Percentiles rank a stretch among this genome's conserved stretches.
Conservation (phyloP, 2,888 invertebrate species). For the Oegoconia quadripuncta region DNA sequence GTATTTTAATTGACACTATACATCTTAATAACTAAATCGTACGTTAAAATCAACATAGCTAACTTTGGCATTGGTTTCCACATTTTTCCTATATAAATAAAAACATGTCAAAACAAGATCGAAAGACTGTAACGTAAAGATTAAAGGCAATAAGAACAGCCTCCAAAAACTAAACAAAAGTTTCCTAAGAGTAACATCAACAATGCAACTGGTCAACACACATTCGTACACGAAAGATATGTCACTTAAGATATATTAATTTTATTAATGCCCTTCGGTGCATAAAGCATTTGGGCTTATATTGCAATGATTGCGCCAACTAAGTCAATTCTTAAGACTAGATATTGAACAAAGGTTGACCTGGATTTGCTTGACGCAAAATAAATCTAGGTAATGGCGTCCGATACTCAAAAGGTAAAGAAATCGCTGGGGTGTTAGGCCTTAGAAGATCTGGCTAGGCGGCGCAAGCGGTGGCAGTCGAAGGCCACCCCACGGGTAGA, state of each 20-base stretch:
- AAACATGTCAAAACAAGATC: conserved; percentile 72
- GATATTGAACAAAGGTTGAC: conserved; percentile 59
- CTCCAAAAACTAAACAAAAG: conserved; percentile 53
- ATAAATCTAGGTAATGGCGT: conserved; percentile 19
- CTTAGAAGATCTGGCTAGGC: conserved; percentile 75
- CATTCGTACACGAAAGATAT: conserved; percentile 63
- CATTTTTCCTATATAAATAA: conserved; percentile 63
- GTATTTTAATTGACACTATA: conserved; percentile 76
- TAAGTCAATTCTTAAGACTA: conserved; percentile 71
- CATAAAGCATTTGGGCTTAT: conserved; percentile 58
- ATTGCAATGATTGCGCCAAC: conserved; percentile 61
- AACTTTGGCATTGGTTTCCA: conserved; percentile 79
- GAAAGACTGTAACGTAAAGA: conserved; percentile 61
- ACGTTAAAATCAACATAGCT: conserved; percentile 74
- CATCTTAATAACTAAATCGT: conserved; percentile 71
- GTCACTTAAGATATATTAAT: conserved; percentile 56
- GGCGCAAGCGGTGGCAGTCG: conserved; percentile 80
- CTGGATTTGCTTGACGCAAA: conserved; percentile 29
- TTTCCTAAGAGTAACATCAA: conserved; percentile 60
- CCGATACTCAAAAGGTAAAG: conserved; percentile 8
- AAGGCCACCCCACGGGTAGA: conserved; percentile 91
- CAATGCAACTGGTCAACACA: conserved; percentile 60
- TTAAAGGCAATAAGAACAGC: conserved; percentile 39
- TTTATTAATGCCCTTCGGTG: conserved; percentile 69
- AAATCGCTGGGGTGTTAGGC: conserved; percentile 30